Conservation (phyloP, 1,140 invertebrate genomes). For the Nephila pilipes region DNA sequence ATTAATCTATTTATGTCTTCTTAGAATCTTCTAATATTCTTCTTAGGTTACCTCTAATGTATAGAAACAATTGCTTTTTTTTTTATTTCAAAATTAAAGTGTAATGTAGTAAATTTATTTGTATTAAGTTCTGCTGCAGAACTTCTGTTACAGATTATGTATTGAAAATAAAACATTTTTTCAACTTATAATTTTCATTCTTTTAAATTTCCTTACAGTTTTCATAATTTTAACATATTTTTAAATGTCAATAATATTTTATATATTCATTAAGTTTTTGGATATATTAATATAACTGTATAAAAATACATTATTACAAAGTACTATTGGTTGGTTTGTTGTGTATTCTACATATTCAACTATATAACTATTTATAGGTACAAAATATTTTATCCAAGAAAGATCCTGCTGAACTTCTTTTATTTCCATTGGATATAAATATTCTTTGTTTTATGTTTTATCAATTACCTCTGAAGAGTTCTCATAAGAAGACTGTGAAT, state of each 20-base stretch:
- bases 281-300: not conserved
- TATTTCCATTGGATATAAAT: not conserved
- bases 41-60: too few species aligned
- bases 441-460: constrained; percentile 41
- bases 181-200: too few species aligned
- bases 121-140: too few species aligned
- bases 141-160: too few species aligned
- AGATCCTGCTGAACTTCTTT: not conserved
- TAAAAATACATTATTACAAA: not conserved
- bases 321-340: not conserved
- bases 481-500: constrained; percentile 40
- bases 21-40: too few species aligned
- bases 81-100: too few species aligned
- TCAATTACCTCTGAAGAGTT: constrained; percentile 48
- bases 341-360: not conserved
- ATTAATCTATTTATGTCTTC: too few species aligned
- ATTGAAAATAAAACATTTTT: too few species aligned
- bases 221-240: not conserved
- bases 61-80: too few species aligned
- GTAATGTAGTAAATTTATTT: too few species aligned
- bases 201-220: not conserved
- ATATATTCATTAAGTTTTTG: not conserved
- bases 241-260: not conserved
- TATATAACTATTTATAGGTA: not conserved
- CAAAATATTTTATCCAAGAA: not conserved